phyloP scores from a whole-genome alignment of 2,888 invertebrate genomes.

The Calliscelio sp. region DNA sequence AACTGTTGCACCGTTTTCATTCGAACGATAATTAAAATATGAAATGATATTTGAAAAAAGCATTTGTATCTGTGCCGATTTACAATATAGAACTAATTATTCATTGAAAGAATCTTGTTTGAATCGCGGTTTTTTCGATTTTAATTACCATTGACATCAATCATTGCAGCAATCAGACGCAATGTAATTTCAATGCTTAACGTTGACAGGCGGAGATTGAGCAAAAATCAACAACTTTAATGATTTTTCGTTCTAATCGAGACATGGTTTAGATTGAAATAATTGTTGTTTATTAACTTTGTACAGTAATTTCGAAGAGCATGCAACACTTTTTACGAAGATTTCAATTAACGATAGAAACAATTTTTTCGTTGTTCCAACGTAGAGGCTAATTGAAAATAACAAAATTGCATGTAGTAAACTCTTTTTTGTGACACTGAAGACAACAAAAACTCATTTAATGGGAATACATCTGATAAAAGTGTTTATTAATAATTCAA shows the following conservation, averaged over 20 bases:
- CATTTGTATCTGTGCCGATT: conserved; percentile 4
- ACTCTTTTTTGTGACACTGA: no score
- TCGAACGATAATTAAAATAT: conserved; percentile 40
- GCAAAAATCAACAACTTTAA: conserved; percentile 48
- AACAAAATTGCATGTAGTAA: no score
- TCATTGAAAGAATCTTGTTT: conserved; percentile 23
- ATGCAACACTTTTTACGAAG: conserved; percentile 19
- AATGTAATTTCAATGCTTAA: conserved; percentile 40
- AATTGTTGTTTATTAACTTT: conserved; percentile 73
- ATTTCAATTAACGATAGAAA: conserved; percentile 35
- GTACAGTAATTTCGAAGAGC: conserved; percentile 46
- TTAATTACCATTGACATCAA: conserved; percentile 61
- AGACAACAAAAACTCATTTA: no score
- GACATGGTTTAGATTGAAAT: conserved; percentile 70
- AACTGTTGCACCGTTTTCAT: conserved; percentile 2
- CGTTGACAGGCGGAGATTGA: conserved; percentile 58
- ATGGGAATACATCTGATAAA: no score
- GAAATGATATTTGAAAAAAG: conserved; percentile 19
- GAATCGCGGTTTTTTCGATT: conserved; percentile 24
- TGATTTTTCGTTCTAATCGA: conserved; percentile 52
- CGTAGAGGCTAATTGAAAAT: neutral
- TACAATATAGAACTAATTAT: conserved; percentile 39
- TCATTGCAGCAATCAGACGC: conserved; percentile 35
- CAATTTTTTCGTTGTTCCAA: neutral
- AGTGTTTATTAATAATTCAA: no score